Base-by-base conservation (phyloP, 2,797 vertebrate genomes). In the Pangasius sanitwongsei region DNA sequence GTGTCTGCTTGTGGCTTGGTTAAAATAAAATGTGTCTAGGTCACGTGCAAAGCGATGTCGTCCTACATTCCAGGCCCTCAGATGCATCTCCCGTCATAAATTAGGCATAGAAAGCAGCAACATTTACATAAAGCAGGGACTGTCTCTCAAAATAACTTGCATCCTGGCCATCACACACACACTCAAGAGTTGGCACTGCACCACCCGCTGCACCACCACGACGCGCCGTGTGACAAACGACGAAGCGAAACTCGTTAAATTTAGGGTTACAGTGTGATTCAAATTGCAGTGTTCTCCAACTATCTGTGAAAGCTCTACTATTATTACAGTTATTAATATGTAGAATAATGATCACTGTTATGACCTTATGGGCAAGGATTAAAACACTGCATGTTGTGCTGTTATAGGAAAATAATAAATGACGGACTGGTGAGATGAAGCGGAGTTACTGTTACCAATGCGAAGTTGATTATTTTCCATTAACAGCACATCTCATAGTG, bases 81-180 rank as follows among this genome's bases (percentile, higher is more conserved):
- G 90, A 90, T 89, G 85, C 87, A 89, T 92, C 82, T 70, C 23
- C 86, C 67, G 8, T 93, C 90, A 94, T 95, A 94, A 94, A 95
- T 95, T 94, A 95, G 93, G 90, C 93, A 94, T 92, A 87, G 86
- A 92, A 90, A 92, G 89, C 93, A 90, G 74, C 70, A 89, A 91
- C 92, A 95, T 95, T 95, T 95, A 93, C 93, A 95, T 95, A 94
- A 95, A 94, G 86, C 88, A 78, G 78, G 70, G 88, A 87, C 86
- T 50, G 61, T 87, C 77, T 90, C 93, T 94, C 88, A 93, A 93
- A 94, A 95, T 94, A 95, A 92, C 88, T 89, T 84, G 63, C 18
- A 41, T 86, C 65, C 89, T 87, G 88, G 61, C 88, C 89, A 90
- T 85, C 88, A 85, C 87, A 78, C 90, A 89, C 90, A 89, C 53